Conservation (phyloP, 1,140 invertebrate species). For the Brachystomella parvula region DNA sequence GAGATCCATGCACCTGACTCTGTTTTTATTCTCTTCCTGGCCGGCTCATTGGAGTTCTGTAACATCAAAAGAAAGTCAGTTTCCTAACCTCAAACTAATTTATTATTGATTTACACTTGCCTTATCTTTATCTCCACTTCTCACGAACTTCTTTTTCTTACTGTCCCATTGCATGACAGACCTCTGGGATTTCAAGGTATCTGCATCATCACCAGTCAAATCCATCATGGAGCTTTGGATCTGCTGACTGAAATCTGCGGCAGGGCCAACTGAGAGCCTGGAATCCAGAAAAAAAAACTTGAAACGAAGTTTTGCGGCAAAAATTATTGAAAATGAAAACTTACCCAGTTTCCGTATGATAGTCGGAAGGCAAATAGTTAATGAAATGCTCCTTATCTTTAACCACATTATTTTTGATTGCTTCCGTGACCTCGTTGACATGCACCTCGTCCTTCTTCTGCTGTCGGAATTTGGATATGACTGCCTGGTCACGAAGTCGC, state of each 20-base stretch:
- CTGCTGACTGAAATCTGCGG: slow-evolving; percentile 61
- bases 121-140: not conserved
- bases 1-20: slow-evolving; percentile 91
- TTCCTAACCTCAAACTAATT: slow-evolving; percentile 8
- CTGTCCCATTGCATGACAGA: slow-evolving; percentile 72
- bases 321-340: slow-evolving; percentile 14
- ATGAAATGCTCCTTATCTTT: slow-evolving; percentile 64
- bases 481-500: slow-evolving; percentile 55
- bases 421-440: slow-evolving; percentile 44
- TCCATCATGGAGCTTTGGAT: slow-evolving; percentile 67
- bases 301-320: not conserved
- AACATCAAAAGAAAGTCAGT: not conserved
- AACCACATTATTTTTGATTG: slow-evolving; percentile 35
- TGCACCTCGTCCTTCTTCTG: slow-evolving; percentile 38
- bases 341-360: slow-evolving; percentile 79
- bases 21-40: slow-evolving; percentile 76
- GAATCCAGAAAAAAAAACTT: slow-evolving; percentile 34
- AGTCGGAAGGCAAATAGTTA: slow-evolving; percentile 73
- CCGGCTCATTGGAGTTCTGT: slow-evolving; percentile 46
- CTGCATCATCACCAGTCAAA: slow-evolving; percentile 66
- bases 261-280: slow-evolving; percentile 55
- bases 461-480: slow-evolving; percentile 48
- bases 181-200: slow-evolving; percentile 51
- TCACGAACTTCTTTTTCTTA: slow-evolving; percentile 83
- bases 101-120: not conserved